A percentile compares a stretch with the other conserved stretches of the same genome.
These are phyloP conservation scores for Campylorhamphus procurvoides DNA, from an alignment of 2,113 vertebrate species.

Conservation along the genomic window DNA sequence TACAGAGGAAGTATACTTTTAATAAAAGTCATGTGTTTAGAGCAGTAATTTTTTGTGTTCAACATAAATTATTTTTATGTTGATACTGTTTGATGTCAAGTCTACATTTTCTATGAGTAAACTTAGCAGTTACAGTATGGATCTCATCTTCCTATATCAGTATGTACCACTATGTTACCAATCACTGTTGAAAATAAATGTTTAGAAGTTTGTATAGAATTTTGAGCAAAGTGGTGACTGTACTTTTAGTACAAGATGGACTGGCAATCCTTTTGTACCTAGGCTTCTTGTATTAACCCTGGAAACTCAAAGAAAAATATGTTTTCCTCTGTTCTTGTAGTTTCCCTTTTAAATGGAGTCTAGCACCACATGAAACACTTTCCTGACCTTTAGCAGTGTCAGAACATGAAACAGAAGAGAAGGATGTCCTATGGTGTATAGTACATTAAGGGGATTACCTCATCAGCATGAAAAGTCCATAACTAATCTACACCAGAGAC, in stretches of 20 bases:
- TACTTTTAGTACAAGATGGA: neutral
- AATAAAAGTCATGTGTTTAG: constrained; percentile 60
- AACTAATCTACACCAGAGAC: constrained; percentile 61
- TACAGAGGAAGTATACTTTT: constrained; percentile 56
- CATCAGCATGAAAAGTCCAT: constrained; percentile 57
- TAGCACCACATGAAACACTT: constrained; percentile 25
- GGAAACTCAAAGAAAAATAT: neutral
- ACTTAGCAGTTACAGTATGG: neutral
- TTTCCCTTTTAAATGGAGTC: constrained; percentile 13
- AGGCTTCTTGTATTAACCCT: neutral
- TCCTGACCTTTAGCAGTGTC: constrained; percentile 54
- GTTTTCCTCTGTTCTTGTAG: neutral
- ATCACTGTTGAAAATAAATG: neutral
- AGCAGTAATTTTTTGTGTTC: constrained; percentile 38
- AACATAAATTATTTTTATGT: constrained; percentile 33
- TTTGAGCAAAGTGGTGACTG: neutral
- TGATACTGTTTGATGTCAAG: constrained; percentile 50
- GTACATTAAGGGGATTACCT: constrained; percentile 54
- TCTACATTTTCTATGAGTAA: neutral
- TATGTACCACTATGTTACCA: neutral
- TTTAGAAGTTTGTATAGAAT: neutral
- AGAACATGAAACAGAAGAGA: constrained; percentile 56
- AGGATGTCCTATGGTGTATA: constrained; percentile 59
- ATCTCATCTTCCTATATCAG: neutral
- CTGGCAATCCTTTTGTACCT: neutral